A percentile compares a stretch with the other conserved stretches of the same genome.
phyloP scores from a whole-genome alignment of 2,797 vertebrate genomes.

The Takifugu ocellatus region DNA sequence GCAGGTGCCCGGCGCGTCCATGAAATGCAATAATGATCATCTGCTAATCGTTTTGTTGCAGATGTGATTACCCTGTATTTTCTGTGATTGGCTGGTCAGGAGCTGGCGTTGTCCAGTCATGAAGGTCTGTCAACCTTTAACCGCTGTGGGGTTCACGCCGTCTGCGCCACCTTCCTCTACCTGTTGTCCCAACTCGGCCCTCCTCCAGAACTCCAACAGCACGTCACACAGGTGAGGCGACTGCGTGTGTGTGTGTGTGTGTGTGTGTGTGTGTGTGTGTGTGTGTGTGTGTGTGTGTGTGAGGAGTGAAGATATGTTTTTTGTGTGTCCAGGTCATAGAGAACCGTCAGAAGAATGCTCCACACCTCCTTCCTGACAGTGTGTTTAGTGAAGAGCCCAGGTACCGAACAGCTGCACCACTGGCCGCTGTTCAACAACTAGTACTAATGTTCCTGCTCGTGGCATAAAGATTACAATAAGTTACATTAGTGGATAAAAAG shows the following conservation, averaged over 20 bases:
- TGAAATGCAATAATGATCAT: rapidly evolving
- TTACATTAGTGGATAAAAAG: no score
- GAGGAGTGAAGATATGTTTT: background rate
- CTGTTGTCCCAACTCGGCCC: conserved; percentile 85
- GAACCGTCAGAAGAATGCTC: conserved; percentile 74
- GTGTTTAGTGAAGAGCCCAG: conserved; percentile 78
- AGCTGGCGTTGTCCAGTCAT: conserved; percentile 79
- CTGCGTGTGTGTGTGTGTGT: background rate
- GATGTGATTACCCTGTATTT: background rate
- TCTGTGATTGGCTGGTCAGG: conserved; percentile 49
- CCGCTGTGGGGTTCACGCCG: conserved; percentile 83
- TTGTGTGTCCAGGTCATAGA: conserved; percentile 80
- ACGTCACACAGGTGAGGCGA: conserved; percentile 78
- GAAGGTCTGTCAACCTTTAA: conserved; percentile 77
- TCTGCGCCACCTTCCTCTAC: conserved; percentile 82
- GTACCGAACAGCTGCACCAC: conserved; percentile 44
- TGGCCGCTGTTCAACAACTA: no score
- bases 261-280: background rate
- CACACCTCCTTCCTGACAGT: conserved; percentile 81
- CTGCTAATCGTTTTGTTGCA: no score
- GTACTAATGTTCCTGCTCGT: no score
- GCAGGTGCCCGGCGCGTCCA: conserved; percentile 69
- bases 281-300: background rate
- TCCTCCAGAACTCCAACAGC: conserved; percentile 80
- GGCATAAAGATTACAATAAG: no score